These are phyloP conservation scores for Umimayanthus chanpuru DNA, from an alignment of 92 coral and sea anemone species.

Conservation along the genomic window DNA sequence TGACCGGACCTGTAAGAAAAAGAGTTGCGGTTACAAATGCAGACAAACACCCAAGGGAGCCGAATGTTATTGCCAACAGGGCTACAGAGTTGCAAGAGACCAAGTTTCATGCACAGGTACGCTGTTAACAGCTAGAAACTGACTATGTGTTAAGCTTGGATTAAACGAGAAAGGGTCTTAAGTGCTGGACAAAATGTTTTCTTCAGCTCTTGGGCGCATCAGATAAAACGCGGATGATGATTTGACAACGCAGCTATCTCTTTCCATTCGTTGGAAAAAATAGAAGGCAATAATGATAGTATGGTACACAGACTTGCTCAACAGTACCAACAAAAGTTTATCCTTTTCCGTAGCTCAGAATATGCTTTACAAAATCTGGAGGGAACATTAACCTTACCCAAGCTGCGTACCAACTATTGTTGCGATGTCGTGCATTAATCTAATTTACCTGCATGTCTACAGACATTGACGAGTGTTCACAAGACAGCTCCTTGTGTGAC, in stretches of 20 bases:
- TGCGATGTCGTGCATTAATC: not conserved
- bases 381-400: too few species aligned
- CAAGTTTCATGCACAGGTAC: conserved; percentile 77
- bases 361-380: too few species aligned
- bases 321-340: too few species aligned
- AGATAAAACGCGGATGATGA: too few species aligned
- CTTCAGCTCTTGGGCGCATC: too few species aligned
- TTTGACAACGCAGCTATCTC: too few species aligned
- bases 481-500: conserved; percentile 65
- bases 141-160: not conserved
- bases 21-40: conserved; percentile 74
- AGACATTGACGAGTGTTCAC: conserved; percentile 84
- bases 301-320: too few species aligned
- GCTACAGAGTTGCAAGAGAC: conserved; percentile 68
- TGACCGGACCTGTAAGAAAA: conserved; percentile 62
- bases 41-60: conserved; percentile 85
- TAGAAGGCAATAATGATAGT: too few species aligned
- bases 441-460: not conserved
- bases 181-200: not conserved
- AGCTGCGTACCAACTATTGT: too few species aligned
- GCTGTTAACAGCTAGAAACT: not conserved
- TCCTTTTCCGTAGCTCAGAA: too few species aligned
- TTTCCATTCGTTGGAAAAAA: too few species aligned
- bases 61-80: conserved; percentile 74
- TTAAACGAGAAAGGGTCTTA: not conserved